Percentiles rank a stretch among this genome's conserved stretches.
phyloP scores from a whole-genome alignment of 2,113 vertebrate genomes.

The Rhynchomys soricoides region DNA sequence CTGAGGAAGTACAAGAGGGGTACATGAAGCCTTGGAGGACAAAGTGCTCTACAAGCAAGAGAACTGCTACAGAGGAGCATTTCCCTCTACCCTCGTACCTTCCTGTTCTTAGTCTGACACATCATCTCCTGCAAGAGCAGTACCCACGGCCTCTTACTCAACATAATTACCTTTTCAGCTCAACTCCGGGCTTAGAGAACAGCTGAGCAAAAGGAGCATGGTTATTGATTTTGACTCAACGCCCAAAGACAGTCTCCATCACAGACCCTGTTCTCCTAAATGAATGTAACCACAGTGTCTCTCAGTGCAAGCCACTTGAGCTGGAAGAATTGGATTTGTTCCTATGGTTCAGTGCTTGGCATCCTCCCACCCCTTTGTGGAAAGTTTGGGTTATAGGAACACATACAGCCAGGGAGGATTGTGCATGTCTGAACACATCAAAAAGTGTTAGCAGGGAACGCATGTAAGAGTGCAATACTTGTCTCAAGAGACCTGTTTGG shows the following conservation, averaged over 20 bases:
- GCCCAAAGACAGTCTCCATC: conserved; percentile 46
- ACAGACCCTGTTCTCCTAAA: conserved; percentile 61
- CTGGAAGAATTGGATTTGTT: conserved; percentile 65
- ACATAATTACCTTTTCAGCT: conserved; percentile 76
- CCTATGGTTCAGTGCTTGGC: conserved; percentile 49
- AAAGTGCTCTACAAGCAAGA: conserved; percentile 76
- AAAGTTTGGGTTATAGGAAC: background rate
- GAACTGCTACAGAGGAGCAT: conserved; percentile 67
- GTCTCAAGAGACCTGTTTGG: background rate
- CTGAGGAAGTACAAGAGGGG: conserved; percentile 65
- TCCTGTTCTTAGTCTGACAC: conserved; percentile 78
- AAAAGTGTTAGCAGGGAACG: background rate
- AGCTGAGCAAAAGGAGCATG: conserved; percentile 56
- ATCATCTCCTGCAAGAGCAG: conserved; percentile 69
- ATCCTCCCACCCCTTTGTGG: background rate
- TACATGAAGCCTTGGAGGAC: conserved; percentile 69
- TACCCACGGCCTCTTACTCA: conserved; percentile 75
- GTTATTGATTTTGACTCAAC: conserved; percentile 77
- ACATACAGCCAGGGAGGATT: background rate
- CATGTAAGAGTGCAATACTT: background rate
- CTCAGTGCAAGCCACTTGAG: conserved; percentile 56
- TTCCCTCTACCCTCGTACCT: conserved; percentile 42
- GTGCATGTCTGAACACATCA: conserved; percentile 5
- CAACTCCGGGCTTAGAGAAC: conserved; percentile 65
- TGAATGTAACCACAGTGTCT: conserved; percentile 54